phyloP scores from a whole-genome alignment of 2,888 invertebrate species.

The Euplagia quadripunctaria region DNA sequence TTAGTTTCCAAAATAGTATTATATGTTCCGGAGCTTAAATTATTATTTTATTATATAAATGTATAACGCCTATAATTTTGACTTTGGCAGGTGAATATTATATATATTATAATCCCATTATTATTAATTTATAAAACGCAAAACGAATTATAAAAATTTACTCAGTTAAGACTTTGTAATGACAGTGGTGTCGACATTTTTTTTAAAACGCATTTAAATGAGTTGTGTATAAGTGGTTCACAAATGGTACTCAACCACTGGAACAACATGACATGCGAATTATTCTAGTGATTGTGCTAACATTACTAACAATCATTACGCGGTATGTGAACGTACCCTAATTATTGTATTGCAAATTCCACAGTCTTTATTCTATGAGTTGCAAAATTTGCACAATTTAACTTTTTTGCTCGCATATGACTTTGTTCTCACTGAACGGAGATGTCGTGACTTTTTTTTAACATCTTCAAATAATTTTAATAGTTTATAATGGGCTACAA shows the following conservation, averaged over 20 bases:
- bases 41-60: too few relatives aligned
- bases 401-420: not conserved
- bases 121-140: too few relatives aligned
- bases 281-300: conserved; percentile 44
- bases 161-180: not conserved
- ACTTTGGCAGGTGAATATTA: too few relatives aligned
- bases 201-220: conserved; percentile 33
- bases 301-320: conserved; percentile 31
- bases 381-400: conserved; percentile 10
- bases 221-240: conserved; percentile 42
- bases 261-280: conserved; percentile 45
- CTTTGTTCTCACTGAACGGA: not conserved
- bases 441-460: not conserved
- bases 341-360: conserved; percentile 27
- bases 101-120: too few relatives aligned
- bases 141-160: too few relatives aligned
- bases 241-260: conserved; percentile 46
- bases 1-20: too few relatives aligned
- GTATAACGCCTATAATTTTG: too few relatives aligned
- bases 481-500: not conserved
- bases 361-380: conserved; percentile 11
- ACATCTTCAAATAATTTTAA: not conserved
- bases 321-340: conserved; percentile 28
- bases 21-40: too few relatives aligned
- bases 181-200: not conserved